These are phyloP conservation scores for Phalangium opilio DNA, from an alignment of 2,888 invertebrate genomes.

Conservation along the genomic window DNA sequence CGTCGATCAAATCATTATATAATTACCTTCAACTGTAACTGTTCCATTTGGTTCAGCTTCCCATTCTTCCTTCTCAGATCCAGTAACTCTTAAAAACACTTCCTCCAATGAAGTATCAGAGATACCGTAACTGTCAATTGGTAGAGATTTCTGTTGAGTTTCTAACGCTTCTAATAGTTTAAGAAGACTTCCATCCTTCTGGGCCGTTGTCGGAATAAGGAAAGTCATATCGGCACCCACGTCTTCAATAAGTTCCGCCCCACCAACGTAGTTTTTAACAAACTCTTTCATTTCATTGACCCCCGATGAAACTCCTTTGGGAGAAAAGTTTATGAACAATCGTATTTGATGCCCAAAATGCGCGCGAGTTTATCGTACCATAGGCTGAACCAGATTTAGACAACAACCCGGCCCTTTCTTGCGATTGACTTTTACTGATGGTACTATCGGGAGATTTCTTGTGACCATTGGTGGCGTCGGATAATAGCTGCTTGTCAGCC, in stretches of 20 bases:
- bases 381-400: no score
- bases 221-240: slow-evolving; percentile 35
- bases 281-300: slow-evolving; percentile 26
- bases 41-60: neutral
- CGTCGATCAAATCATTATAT: no score
- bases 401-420: neutral
- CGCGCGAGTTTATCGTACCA: no score
- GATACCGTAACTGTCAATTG: slow-evolving; percentile 40
- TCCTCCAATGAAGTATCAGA: slow-evolving; percentile 46
- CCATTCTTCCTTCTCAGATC: slow-evolving; percentile 6
- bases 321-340: no score
- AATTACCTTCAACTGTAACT: no score
- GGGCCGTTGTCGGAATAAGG: slow-evolving; percentile 25
- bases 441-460: neutral
- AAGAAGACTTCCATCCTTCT: slow-evolving; percentile 19
- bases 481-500: slow-evolving; percentile 1
- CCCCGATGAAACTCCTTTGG: slow-evolving; percentile 17
- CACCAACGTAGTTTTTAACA: slow-evolving; percentile 29
- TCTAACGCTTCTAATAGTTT: slow-evolving; percentile 32
- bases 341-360: no score
- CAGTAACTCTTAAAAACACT: slow-evolving; percentile 24
- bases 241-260: slow-evolving; percentile 32
- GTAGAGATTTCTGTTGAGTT: slow-evolving; percentile 26
- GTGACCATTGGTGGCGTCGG: neutral
- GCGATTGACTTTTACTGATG: neutral